phyloP scores from a whole-genome alignment of 2,113 vertebrate genomes.

The Cynoglossus semilaevis region DNA sequence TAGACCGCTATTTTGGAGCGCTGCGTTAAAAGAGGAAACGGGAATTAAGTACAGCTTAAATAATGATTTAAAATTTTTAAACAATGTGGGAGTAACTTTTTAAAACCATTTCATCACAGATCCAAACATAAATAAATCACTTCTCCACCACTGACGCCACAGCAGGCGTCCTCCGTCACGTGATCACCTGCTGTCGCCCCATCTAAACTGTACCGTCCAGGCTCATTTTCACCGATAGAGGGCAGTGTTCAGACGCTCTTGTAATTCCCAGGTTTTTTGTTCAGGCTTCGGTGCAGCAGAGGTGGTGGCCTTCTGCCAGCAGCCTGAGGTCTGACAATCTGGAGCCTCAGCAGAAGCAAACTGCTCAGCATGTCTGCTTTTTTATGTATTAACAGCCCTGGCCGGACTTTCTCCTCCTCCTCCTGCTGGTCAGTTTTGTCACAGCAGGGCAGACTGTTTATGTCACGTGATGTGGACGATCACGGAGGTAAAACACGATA shows the following conservation, averaged over 20 bases:
- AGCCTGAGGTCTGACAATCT: constrained; percentile 65
- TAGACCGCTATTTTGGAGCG: constrained; percentile 98
- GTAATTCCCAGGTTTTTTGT: constrained; percentile 10
- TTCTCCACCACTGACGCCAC: constrained; percentile 1
- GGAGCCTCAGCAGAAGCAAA: constrained; percentile 63
- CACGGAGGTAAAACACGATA: no score
- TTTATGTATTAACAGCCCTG: constrained; percentile 29
- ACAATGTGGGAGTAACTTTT: no score
- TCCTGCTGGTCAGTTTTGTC: background rate
- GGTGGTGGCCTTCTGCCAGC: constrained; percentile 55
- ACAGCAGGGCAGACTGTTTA: no score
- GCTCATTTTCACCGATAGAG: constrained; percentile 1
- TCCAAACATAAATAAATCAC: background rate
- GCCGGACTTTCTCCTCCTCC: constrained; percentile 26
- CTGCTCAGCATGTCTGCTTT: constrained; percentile 42
- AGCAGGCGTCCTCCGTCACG: constrained; percentile 12
- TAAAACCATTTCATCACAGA: no score
- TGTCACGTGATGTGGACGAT: no score
- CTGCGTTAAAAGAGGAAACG: constrained; percentile 72
- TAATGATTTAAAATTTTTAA: constrained; percentile 10
- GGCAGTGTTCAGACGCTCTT: background rate
- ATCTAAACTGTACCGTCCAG: background rate
- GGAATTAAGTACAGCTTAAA: constrained; percentile 44
- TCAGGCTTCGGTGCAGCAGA: constrained; percentile 66
- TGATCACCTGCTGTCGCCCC: constrained; percentile 12